Evolutionary conservation across 2,888 invertebrate genomes (phyloP).

Genomic region (Nebria salina): DNA sequence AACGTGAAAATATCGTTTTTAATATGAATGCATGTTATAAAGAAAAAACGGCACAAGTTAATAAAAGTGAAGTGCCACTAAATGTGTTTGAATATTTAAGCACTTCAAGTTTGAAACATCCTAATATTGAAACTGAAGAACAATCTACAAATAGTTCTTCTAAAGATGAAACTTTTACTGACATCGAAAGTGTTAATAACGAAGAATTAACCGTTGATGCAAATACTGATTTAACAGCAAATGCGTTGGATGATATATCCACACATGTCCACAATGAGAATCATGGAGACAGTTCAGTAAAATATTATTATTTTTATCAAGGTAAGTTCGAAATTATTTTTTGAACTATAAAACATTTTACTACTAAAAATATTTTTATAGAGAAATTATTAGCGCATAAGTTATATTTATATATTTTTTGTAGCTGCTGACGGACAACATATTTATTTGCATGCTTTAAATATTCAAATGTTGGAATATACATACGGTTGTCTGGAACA

Average conservation of each 20-base stretch:
- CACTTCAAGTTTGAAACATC: constrained; percentile 26
- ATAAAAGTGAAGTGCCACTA: constrained; percentile 51
- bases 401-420: constrained; percentile 50
- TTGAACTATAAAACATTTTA: too few species aligned
- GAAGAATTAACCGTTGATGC: constrained; percentile 51
- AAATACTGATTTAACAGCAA: constrained; percentile 49
- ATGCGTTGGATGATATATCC: constrained; percentile 58
- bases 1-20: constrained; percentile 63
- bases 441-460: constrained; percentile 89
- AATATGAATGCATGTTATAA: constrained; percentile 51
- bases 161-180: constrained; percentile 28
- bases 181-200: constrained; percentile 56
- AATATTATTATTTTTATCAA: constrained; percentile 85
- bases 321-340: constrained; percentile 64
- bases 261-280: constrained; percentile 18
- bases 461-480: constrained; percentile 87
- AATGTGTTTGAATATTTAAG: constrained; percentile 50
- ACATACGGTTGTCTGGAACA: constrained; percentile 85
- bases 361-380: too few species aligned
- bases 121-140: background rate
- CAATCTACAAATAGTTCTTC: background rate
- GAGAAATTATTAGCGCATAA: too few species aligned
- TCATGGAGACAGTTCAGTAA: constrained; percentile 57
- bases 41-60: constrained; percentile 58
- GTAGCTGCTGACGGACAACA: constrained; percentile 91